phyloP scores from a whole-genome alignment of 2,888 invertebrate genomes.

The Cerceris ruficornis region DNA sequence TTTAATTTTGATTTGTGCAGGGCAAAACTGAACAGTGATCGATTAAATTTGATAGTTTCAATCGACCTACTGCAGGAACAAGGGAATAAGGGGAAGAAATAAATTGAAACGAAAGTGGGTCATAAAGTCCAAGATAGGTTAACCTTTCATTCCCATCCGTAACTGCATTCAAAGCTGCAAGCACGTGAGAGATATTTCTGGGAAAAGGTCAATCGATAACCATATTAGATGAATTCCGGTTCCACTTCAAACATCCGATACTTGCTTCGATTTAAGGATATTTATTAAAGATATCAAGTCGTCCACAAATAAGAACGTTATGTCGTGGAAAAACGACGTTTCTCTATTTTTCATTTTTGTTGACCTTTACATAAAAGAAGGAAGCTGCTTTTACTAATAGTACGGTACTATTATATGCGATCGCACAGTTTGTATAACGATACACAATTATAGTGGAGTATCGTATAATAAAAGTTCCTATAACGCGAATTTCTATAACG shows the following conservation, averaged over 20 bases:
- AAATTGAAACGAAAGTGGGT: constrained; percentile 29
- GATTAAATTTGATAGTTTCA: neutral
- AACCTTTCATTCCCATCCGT: constrained; percentile 4
- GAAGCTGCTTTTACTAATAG: no score
- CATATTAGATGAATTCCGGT: constrained; percentile 27
- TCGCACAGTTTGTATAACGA: no score
- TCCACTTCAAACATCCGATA: neutral
- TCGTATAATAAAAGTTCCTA: no score
- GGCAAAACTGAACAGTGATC: neutral
- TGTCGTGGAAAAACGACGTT: no score
- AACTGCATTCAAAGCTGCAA: neutral
- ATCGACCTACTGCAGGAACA: neutral
- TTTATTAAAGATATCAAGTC: neutral
- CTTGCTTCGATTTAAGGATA: constrained; percentile 10
- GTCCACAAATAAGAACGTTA: neutral
- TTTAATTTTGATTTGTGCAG: no score
- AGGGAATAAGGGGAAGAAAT: constrained; percentile 4
- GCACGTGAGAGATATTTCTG: constrained; percentile 23
- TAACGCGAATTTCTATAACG: no score
- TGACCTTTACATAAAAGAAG: no score
- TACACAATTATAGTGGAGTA: no score
- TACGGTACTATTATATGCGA: no score
- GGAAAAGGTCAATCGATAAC: constrained; percentile 50
- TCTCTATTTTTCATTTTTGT: no score
- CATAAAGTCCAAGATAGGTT: constrained; percentile 1